Conservation (phyloP, 2,113 vertebrate genomes). For the Atrichornis clamosus region DNA sequence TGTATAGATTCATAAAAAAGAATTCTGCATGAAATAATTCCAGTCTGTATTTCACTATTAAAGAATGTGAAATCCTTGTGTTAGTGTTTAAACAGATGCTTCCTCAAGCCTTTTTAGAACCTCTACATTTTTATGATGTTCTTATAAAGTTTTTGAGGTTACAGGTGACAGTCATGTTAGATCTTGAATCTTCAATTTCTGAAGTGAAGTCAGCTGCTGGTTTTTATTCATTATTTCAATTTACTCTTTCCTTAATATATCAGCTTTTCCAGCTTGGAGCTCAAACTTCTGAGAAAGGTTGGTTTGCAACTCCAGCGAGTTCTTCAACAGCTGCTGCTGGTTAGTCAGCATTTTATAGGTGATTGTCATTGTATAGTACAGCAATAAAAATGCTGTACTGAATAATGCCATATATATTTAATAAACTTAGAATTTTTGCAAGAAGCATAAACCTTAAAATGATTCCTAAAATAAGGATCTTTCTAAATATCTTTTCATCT, state of each 20-base stretch:
- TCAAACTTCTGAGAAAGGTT: not conserved
- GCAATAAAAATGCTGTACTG: not conserved
- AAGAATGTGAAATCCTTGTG: not conserved
- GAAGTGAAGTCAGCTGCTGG: not conserved
- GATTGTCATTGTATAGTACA: not conserved
- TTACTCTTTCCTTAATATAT: conserved; percentile 30
- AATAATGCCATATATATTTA: conserved; percentile 44
- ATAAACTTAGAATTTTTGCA: not conserved
- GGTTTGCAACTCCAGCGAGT: conserved; percentile 30
- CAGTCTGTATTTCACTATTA: not conserved
- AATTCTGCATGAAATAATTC: not conserved
- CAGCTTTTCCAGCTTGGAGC: not conserved
- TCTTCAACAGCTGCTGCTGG: conserved; percentile 12
- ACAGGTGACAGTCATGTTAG: not conserved
- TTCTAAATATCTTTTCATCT: conserved; percentile 6
- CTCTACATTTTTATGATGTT: conserved; percentile 1
- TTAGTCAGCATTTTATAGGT: conserved; percentile 43
- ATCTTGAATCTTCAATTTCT: not conserved
- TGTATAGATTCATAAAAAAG: conserved; percentile 5
- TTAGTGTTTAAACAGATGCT: not conserved
- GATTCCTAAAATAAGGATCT: not conserved
- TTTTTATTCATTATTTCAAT: conserved; percentile 26
- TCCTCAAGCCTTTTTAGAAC: not conserved
- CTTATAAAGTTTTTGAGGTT: conserved; percentile 13
- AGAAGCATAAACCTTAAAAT: not conserved